phyloP scores from a whole-genome alignment of 2,113 vertebrate species.

The Eretmochelys imbricata region DNA sequence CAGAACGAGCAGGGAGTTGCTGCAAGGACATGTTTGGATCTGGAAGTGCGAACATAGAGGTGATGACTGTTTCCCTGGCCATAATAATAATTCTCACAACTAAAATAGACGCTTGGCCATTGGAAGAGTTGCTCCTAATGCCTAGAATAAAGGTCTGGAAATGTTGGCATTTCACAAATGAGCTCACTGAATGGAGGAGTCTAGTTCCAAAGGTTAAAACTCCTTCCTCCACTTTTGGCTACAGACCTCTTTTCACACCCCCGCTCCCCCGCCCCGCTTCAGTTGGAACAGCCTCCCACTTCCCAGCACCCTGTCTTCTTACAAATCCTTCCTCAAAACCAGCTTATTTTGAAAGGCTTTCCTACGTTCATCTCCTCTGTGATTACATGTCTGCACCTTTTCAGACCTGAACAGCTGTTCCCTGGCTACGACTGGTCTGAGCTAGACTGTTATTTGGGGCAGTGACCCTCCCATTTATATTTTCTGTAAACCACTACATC shows the following conservation, averaged over 20 bases:
- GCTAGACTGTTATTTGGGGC: neutral
- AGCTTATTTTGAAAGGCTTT: neutral
- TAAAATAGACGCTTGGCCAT: slow-evolving; percentile 61
- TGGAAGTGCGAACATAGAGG: slow-evolving; percentile 72
- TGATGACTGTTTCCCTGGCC: slow-evolving; percentile 69
- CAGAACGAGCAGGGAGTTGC: slow-evolving; percentile 67
- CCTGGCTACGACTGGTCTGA: neutral
- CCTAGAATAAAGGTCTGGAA: slow-evolving; percentile 10
- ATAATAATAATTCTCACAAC: slow-evolving; percentile 58
- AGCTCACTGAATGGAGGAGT: neutral
- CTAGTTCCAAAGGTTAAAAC: neutral
- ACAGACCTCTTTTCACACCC: neutral
- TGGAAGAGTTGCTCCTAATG: slow-evolving; percentile 51
- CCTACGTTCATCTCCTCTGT: neutral
- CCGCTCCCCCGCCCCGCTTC: neutral
- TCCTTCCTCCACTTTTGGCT: neutral
- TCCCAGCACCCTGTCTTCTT: neutral
- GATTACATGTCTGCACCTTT: neutral
- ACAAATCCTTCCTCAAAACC: neutral
- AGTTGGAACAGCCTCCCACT: neutral
- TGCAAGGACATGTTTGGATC: slow-evolving; percentile 70
- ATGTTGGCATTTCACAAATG: neutral
- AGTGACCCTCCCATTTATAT: neutral
- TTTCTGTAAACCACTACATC: neutral
- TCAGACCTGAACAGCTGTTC: neutral